Percentiles rank a stretch among this genome's conserved stretches.
phyloP scores from a whole-genome alignment of 2,797 vertebrate genomes.

The Pristis pectinata region DNA sequence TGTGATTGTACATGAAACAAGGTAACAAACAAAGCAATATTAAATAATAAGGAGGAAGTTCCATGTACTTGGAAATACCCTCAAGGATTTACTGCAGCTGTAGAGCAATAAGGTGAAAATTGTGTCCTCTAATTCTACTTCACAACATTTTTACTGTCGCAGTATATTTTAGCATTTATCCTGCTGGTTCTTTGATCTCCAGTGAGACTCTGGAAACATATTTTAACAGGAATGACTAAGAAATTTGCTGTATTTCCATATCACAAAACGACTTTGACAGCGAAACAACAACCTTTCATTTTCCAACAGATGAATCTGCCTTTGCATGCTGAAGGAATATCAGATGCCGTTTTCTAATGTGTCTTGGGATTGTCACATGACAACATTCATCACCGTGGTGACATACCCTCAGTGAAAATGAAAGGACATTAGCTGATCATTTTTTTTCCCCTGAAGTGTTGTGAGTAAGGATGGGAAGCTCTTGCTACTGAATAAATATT shows the following conservation, averaged over 20 bases:
- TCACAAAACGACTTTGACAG: background rate
- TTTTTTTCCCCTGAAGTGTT: background rate
- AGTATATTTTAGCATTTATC: background rate
- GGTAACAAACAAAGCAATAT: background rate
- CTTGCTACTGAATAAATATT: background rate
- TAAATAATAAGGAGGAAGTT: background rate
- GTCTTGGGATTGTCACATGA: background rate
- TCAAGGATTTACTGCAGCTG: background rate
- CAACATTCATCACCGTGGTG: background rate
- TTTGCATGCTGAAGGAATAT: background rate
- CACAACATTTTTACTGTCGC: background rate
- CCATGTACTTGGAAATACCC: background rate
- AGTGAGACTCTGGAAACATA: background rate
- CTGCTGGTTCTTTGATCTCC: background rate
- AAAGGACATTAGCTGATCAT: background rate
- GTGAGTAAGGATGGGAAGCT: background rate
- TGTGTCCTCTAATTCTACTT: too few species aligned
- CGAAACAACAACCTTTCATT: background rate
- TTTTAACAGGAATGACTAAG: background rate
- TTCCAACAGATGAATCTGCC: background rate
- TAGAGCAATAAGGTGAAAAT: background rate
- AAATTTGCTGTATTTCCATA: background rate
- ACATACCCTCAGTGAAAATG: background rate
- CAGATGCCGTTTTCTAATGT: background rate
- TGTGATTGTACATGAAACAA: background rate